phyloP scores from a whole-genome alignment of 2,797 vertebrate species.

The Bucorvus abyssinicus region DNA sequence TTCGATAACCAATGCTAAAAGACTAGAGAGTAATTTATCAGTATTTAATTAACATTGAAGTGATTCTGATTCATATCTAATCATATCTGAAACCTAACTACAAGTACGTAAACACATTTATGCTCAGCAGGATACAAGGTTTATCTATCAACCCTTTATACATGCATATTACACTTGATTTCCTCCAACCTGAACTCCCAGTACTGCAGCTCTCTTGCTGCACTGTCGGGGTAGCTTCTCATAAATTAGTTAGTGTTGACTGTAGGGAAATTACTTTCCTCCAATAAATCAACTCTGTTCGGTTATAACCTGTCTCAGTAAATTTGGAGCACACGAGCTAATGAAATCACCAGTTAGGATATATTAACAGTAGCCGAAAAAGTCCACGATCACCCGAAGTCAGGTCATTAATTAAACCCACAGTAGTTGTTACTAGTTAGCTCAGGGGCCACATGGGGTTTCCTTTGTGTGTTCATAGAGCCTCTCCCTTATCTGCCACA shows the following conservation, averaged over 20 bases:
- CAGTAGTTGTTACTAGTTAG: not conserved
- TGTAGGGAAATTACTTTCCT: not conserved
- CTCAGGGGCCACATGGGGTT: not conserved
- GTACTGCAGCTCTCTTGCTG: not conserved
- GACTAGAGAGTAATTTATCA: not conserved
- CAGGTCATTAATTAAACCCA: not conserved
- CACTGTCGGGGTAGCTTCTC: not conserved
- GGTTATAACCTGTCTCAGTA: not conserved
- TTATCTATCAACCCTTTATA: not conserved
- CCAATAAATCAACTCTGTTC: not conserved
- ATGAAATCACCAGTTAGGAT: not conserved
- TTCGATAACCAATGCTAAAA: not conserved
- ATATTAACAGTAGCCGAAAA: not conserved
- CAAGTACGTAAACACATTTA: not conserved
- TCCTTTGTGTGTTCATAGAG: not conserved
- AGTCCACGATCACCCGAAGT: not conserved
- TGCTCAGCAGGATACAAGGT: not conserved
- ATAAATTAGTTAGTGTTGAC: not conserved
- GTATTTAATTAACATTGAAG: not conserved
- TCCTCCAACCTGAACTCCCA: not conserved
- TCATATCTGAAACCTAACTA: not conserved
- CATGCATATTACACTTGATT: not conserved
- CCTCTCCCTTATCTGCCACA: not conserved
- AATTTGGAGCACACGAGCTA: not conserved
- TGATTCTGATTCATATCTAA: not conserved